Evolutionary conservation across 2,888 invertebrate genomes (phyloP).

Genomic region (Papilio gigon): DNA sequence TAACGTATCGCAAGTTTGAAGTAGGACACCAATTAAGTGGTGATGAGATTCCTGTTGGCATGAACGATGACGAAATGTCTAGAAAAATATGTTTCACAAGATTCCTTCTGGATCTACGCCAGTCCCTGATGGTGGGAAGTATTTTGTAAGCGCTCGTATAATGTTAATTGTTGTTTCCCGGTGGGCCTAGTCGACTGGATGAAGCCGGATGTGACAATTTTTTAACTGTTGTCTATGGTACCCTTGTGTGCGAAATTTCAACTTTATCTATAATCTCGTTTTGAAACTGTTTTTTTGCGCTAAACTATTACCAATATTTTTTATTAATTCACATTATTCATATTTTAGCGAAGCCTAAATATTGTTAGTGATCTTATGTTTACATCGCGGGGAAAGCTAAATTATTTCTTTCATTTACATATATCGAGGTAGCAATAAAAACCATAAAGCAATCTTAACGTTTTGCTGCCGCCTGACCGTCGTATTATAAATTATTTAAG

Average conservation of each 20-base stretch:
- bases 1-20: not conserved
- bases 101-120: not conserved
- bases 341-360: not conserved
- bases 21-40: not conserved
- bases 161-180: slow-evolving; percentile 22
- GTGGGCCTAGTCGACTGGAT: not conserved
- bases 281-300: not conserved
- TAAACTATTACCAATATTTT: not conserved
- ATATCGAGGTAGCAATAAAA: too few relatives aligned
- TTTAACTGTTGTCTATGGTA: not conserved
- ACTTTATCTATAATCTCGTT: not conserved
- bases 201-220: slow-evolving; percentile 12
- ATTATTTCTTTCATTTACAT: too few relatives aligned
- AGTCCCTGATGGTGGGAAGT: not conserved
- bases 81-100: not conserved
- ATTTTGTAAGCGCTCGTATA: slow-evolving; percentile 6
- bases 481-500: not conserved
- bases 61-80: not conserved
- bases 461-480: not conserved
- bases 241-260: not conserved
- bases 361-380: not conserved
- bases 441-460: too few relatives aligned
- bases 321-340: not conserved
- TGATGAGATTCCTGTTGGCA: not conserved
- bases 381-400: too few relatives aligned